These are phyloP conservation scores for Hyaena hyaena DNA, from an alignment of 2,113 vertebrate species.

Conservation along the genomic window DNA sequence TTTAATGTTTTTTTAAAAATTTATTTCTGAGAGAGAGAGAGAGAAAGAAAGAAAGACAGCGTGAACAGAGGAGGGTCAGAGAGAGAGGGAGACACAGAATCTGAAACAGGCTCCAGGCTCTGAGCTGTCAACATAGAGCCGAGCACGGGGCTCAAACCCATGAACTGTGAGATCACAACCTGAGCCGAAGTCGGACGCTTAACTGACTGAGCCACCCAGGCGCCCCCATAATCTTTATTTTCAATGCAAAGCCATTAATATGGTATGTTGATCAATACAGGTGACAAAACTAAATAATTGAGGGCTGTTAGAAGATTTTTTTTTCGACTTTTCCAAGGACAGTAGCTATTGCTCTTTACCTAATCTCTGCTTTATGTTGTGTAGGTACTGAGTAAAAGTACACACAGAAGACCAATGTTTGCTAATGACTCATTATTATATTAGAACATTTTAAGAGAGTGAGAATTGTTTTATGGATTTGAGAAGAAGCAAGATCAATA, in stretches of 20 bases:
- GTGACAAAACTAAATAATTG: constrained; percentile 6
- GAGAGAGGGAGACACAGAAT: too few species aligned
- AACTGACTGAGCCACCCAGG: too few species aligned
- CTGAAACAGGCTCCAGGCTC: too few species aligned
- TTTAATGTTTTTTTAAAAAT: too few species aligned
- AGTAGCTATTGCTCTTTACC: neutral
- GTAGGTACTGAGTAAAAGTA: neutral
- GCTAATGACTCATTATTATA: constrained; percentile 41
- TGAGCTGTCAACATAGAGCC: too few species aligned
- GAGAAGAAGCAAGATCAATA: constrained; percentile 54
- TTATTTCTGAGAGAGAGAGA: too few species aligned
- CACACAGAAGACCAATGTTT: constrained; percentile 3
- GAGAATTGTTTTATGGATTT: constrained; percentile 45
- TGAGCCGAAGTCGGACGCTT: too few species aligned
- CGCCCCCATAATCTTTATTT: neutral
- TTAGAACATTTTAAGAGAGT: constrained; percentile 30
- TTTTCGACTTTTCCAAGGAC: neutral
- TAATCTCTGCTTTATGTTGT: neutral
- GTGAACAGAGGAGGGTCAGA: too few species aligned
- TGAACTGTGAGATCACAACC: too few species aligned
- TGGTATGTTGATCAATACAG: neutral
- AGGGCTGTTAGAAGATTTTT: neutral
- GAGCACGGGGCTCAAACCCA: too few species aligned
- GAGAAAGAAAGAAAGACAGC: too few species aligned
- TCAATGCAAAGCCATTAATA: constrained; percentile 44